These are phyloP conservation scores for Chymomyza procnemis DNA, from an alignment of 2,888 invertebrate species.

Conservation along the genomic window DNA sequence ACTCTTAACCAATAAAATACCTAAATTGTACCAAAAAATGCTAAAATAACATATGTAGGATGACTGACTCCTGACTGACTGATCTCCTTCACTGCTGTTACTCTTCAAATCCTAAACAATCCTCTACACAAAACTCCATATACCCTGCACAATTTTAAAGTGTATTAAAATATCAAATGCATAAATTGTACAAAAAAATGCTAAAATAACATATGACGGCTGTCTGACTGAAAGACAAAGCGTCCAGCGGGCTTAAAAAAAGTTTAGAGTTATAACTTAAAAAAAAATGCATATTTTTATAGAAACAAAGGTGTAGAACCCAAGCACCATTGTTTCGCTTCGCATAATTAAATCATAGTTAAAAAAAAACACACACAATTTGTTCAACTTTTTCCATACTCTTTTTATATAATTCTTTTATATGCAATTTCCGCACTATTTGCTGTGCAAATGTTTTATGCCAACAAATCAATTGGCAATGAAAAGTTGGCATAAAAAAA, in stretches of 20 bases:
- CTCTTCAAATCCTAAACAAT: neutral
- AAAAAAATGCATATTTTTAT: conserved; percentile 32
- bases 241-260: conserved; percentile 1
- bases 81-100: too few relatives aligned
- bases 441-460: conserved; percentile 57
- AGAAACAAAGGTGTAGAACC: neutral
- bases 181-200: conserved; percentile 43
- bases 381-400: neutral
- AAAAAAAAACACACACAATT: neutral
- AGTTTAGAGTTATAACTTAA: conserved; percentile 42
- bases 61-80: too few relatives aligned
- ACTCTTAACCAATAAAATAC: neutral
- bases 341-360: conserved; percentile 14
- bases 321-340: conserved; percentile 1
- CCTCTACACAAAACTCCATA: neutral
- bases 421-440: conserved; percentile 66
- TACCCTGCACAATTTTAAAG: neutral
- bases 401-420: conserved; percentile 38
- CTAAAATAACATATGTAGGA: conserved; percentile 57
- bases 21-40: conserved; percentile 43
- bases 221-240: conserved; percentile 39
- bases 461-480: conserved; percentile 61
- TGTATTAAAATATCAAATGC: neutral
- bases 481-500: neutral
- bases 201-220: conserved; percentile 57